Evolutionary conservation across 1,140 invertebrate genomes (phyloP).

Genomic region (Zaprionus lachaisei): DNA sequence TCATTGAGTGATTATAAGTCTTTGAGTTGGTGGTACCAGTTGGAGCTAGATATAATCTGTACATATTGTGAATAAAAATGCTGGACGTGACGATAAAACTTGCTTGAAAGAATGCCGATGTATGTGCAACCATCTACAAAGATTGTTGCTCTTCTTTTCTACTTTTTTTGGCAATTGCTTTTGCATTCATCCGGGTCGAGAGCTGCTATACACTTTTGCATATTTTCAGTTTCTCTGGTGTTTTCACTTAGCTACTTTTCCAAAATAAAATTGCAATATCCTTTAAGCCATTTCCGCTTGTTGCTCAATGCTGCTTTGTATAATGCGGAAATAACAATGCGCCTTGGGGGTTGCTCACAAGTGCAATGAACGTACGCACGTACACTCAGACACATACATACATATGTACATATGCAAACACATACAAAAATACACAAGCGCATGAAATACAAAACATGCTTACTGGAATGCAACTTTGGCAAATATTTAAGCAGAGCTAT

Average conservation of each 20-base stretch:
- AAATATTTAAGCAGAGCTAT: constrained; percentile 37
- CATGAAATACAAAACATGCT: constrained; percentile 27
- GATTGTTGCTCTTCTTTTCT: constrained; percentile 2
- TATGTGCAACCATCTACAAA: constrained; percentile 6
- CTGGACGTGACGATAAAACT: background rate
- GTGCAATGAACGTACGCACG: constrained; percentile 24
- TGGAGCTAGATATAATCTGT: background rate
- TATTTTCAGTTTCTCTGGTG: constrained; percentile 40
- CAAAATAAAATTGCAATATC: constrained; percentile 71
- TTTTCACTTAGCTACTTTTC: constrained; percentile 37
- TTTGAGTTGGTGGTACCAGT: background rate
- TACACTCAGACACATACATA: background rate
- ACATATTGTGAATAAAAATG: background rate
- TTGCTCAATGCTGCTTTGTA: constrained; percentile 62
- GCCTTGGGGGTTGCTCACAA: constrained; percentile 50
- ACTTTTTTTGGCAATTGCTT: constrained; percentile 22
- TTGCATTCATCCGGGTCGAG: constrained; percentile 24
- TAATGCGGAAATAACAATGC: constrained; percentile 75
- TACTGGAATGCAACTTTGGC: constrained; percentile 21
- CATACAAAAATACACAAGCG: background rate
- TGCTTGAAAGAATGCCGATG: background rate
- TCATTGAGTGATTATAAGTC: background rate
- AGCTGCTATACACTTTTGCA: constrained; percentile 36
- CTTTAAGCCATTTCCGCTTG: constrained; percentile 78
- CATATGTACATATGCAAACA: background rate